Evolutionary conservation across 2,797 vertebrate species (phyloP).

Genomic region (Falco cherrug): DNA sequence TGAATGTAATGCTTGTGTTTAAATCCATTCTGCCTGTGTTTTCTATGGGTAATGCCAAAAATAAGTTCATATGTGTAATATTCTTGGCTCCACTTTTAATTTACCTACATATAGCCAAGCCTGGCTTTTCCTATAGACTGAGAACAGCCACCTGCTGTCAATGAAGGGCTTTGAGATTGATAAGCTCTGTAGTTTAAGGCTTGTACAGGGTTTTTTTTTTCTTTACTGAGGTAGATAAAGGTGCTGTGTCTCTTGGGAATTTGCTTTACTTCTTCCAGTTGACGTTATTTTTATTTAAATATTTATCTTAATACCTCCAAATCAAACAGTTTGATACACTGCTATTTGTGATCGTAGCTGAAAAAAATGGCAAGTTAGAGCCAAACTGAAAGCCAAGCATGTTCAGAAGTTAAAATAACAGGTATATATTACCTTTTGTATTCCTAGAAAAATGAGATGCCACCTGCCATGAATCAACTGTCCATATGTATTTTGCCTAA

Average conservation of each 20-base stretch:
- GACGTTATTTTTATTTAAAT: background rate
- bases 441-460: slow-evolving; percentile 4
- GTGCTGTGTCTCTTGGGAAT: background rate
- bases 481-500: background rate
- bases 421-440: background rate
- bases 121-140: background rate
- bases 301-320: background rate
- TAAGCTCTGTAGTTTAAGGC: background rate
- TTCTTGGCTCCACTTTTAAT: background rate
- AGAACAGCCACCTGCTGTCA: background rate
- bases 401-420: background rate
- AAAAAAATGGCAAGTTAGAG: background rate
- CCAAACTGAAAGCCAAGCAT: background rate
- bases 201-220: background rate
- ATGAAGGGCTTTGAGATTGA: background rate
- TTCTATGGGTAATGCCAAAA: background rate
- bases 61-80: background rate
- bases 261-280: background rate
- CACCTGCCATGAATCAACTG: slow-evolving; percentile 23
- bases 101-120: background rate
- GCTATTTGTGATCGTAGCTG: background rate
- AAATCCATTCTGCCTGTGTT: background rate
- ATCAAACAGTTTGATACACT: background rate
- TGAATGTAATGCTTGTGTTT: background rate
- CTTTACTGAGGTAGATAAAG: background rate